These are phyloP conservation scores for Brachionus rotundiformis DNA, from an alignment of 1,140 invertebrate species.

Conservation along the genomic window DNA sequence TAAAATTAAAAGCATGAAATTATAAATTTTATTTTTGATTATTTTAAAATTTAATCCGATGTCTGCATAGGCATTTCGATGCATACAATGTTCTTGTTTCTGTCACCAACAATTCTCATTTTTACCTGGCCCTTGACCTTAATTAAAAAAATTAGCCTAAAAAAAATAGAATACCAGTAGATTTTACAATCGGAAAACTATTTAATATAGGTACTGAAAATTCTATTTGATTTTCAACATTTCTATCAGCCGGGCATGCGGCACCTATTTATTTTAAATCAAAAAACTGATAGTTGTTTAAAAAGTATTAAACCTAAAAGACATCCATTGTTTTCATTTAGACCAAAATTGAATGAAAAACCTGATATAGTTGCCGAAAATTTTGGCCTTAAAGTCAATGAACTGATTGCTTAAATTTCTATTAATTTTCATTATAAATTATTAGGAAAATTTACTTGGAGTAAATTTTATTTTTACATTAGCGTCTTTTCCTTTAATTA, in stretches of 20 bases:
- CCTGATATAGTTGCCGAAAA: neutral
- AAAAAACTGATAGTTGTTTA: neutral
- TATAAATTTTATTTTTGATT: neutral
- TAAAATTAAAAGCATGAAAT: neutral
- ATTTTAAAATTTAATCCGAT: neutral
- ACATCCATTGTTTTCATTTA: neutral
- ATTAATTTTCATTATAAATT: neutral
- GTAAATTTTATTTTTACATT: neutral
- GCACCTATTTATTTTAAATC: neutral
- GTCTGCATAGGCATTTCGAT: constrained; percentile 21
- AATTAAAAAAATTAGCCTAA: neutral
- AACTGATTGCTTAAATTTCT: neutral
- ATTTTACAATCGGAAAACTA: neutral
- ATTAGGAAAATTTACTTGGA: neutral
- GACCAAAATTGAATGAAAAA: neutral
- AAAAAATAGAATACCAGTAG: too few relatives aligned
- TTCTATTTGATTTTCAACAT: constrained; percentile 35
- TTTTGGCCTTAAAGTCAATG: neutral
- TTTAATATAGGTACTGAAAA: neutral
- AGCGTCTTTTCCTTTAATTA: constrained; percentile 10
- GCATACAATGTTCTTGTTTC: constrained; percentile 8
- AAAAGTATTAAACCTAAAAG: constrained; percentile 11
- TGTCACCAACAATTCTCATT: constrained; percentile 19
- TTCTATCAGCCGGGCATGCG: neutral
- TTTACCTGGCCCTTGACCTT: neutral